Conservation (phyloP, 2,888 invertebrate genomes). For the Allolobophora icterica region DNA sequence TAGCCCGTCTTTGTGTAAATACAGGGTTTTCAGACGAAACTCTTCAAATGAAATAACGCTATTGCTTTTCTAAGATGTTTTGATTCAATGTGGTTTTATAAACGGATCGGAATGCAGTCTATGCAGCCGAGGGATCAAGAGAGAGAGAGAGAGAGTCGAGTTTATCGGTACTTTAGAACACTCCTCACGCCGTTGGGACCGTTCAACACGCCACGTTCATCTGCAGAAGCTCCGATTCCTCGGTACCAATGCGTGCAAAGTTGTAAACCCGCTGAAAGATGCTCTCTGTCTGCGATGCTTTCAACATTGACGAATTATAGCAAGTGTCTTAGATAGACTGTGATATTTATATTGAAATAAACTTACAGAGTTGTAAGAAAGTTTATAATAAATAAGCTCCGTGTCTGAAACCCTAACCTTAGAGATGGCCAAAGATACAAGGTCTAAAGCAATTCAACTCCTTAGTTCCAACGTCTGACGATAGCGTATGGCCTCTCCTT, state of each 20-base stretch:
- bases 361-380: not conserved
- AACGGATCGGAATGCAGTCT: not conserved
- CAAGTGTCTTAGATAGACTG: not conserved
- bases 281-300: not conserved
- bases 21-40: not conserved
- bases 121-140: not conserved
- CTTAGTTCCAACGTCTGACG: too few species aligned
- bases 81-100: not conserved
- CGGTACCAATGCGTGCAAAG: not conserved
- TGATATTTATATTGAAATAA: not conserved
- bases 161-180: not conserved
- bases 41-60: not conserved
- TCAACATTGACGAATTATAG: not conserved
- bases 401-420: not conserved
- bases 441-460: not conserved
- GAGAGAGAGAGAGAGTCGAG: not conserved
- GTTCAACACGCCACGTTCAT: not conserved
- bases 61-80: slow-evolving; percentile 13
- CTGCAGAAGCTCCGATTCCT: not conserved
- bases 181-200: not conserved
- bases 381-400: not conserved
- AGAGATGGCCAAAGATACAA: not conserved
- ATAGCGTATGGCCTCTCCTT: not conserved
- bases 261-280: not conserved
- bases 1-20: not conserved